phyloP scores from a whole-genome alignment of 2,888 invertebrate species.

The Agrochola lota region DNA sequence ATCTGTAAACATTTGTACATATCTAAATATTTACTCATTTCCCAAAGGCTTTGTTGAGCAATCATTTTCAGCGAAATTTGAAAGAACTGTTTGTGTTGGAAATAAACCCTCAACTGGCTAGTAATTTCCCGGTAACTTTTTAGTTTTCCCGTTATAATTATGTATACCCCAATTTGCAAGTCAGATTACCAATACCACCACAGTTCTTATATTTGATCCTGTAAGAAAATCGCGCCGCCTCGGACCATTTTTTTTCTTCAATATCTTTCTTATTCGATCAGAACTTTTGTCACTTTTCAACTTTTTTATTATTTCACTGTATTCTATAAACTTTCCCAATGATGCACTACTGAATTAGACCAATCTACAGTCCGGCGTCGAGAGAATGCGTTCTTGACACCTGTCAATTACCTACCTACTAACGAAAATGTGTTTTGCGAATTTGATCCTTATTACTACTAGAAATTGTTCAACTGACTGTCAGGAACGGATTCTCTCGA shows the following conservation, averaged over 20 bases:
- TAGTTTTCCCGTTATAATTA: background rate
- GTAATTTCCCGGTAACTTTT: background rate
- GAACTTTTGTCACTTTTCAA: conserved; percentile 14
- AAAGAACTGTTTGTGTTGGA: conserved; percentile 12
- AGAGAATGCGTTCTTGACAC: too few relatives aligned
- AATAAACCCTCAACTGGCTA: conserved; percentile 10
- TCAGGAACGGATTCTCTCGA: too few relatives aligned
- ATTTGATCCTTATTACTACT: too few relatives aligned
- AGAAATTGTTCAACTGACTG: too few relatives aligned
- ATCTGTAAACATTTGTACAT: conserved; percentile 52
- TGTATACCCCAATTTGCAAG: background rate
- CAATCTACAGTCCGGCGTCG: conserved; percentile 1
- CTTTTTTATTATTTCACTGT: conserved; percentile 17
- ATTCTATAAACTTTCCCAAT: background rate
- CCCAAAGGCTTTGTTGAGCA: conserved; percentile 41
- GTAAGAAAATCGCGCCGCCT: background rate
- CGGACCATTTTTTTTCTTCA: conserved; percentile 2
- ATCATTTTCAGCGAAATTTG: conserved; percentile 32
- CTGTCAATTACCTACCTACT: too few relatives aligned
- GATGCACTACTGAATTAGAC: background rate
- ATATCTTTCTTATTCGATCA: background rate
- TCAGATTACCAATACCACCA: background rate
- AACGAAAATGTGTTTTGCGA: too few relatives aligned
- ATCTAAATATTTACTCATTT: conserved; percentile 41
- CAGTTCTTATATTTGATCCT: background rate